Evolutionary conservation across 2,888 invertebrate species (phyloP).

Genomic region (Suillia variegata): DNA sequence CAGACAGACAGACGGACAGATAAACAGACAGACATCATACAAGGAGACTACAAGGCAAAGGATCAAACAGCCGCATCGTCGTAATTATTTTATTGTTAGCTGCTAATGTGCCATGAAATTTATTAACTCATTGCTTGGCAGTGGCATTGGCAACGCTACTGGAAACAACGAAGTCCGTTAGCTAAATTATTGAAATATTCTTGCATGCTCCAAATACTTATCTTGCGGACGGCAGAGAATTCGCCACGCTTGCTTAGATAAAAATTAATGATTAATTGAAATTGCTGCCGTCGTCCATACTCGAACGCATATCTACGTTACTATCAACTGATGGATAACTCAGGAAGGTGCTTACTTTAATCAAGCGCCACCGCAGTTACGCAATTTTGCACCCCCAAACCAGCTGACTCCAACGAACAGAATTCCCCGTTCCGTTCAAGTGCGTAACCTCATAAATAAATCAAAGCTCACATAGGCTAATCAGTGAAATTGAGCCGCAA

Average conservation of each 20-base stretch:
- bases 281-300: slow-evolving; percentile 11
- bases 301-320: too few relatives aligned
- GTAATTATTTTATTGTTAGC: slow-evolving; percentile 48
- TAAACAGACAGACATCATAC: not conserved
- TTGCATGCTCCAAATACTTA: too few relatives aligned
- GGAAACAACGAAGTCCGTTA: not conserved
- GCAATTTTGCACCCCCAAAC: too few relatives aligned
- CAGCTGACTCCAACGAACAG: too few relatives aligned
- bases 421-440: too few relatives aligned
- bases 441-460: slow-evolving; percentile 36
- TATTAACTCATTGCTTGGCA: slow-evolving; percentile 28
- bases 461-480: slow-evolving; percentile 38
- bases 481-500: slow-evolving; percentile 30
- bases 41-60: not conserved
- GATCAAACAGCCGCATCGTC: slow-evolving; percentile 2
- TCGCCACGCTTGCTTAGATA: not conserved
- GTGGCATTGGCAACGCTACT: not conserved
- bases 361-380: not conserved
- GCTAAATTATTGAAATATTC: too few relatives aligned
- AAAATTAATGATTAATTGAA: slow-evolving; percentile 34
- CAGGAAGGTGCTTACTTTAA: not conserved
- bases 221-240: not conserved
- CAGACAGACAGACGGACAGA: not conserved
- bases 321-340: too few relatives aligned
- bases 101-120: slow-evolving; percentile 50